Evolutionary conservation across 2,888 invertebrate species (phyloP), one percentile per base, ranked within the genome.

Genomic region (Lepidochrysops patricia): DNA sequence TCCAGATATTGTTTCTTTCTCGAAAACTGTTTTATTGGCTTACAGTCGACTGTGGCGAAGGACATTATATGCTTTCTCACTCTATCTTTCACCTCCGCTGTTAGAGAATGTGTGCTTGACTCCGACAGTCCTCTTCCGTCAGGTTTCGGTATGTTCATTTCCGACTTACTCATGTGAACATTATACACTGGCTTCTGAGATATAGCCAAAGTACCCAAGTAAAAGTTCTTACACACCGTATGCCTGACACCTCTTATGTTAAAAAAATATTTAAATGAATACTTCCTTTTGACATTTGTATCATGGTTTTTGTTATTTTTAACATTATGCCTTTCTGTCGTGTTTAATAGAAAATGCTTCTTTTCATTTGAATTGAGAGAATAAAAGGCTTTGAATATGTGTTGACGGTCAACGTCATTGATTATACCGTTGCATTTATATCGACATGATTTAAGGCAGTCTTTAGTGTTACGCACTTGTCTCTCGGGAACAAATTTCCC

Each of bases 161-260:
- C 86, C 0, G 84, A 80, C 70, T 89, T 89, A 1, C 80, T 76
- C 59, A 76, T 74, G 71, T 89, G 88, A 0, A 89, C 88, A 70
- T 87, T 88, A 60, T 89, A 88, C 0, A 88, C 80, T 1, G 86
- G 88, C 62, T 86, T 86, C 61, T 88, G 88, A 0, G 88, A 89
- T 72, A 89, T 87, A 6, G 84, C 79, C 66, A 89, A 61, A 0
- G 88, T 89, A 0, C 87, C 88, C 68, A 89, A 77, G 64, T 86
- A 89, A 62, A 87, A 89, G 65, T 84, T 82, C 67, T 89, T 89
- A 66, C 88, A 89, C 0, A 89, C 88, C 0, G 75, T 78, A 67
- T 83, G 75, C 27, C 77, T 72, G 0, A 80, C 74, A 6, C 79
- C 79, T 67, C 84, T 70, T 0, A 88, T 73, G 56, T 78, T 58